A percentile compares a stretch with the other conserved stretches of the same genome.
Conservation (phyloP, 2,113 vertebrate species). For the Vimba vimba region DNA sequence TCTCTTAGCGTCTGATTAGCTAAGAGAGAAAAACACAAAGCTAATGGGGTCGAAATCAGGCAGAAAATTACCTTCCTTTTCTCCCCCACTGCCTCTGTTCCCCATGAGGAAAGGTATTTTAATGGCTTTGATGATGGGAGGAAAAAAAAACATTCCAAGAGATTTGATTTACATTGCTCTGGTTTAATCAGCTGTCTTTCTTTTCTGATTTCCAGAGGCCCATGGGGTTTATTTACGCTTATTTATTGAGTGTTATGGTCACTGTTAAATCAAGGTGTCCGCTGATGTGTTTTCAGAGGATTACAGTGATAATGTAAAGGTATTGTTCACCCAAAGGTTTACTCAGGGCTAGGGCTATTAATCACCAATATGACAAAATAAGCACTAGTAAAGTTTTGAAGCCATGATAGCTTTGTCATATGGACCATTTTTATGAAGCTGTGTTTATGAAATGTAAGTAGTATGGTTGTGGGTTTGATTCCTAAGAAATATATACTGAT, state of each 20-base stretch:
- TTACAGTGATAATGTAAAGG: not conserved
- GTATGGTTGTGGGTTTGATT: not conserved
- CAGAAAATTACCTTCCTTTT: conserved; percentile 54
- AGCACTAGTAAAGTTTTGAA: not conserved
- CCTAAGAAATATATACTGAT: not conserved
- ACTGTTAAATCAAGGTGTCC: not conserved
- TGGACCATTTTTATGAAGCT: not conserved
- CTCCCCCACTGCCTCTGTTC: conserved; percentile 38
- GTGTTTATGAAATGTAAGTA: not conserved
- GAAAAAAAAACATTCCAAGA: not conserved
- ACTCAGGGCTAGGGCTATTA: not conserved
- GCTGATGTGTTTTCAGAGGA: not conserved
- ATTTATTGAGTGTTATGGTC: not conserved
- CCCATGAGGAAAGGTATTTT: conserved; percentile 70
- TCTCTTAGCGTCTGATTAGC: conserved; percentile 37
- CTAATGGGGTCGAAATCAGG: conserved; percentile 53
- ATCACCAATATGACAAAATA: not conserved
- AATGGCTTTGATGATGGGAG: conserved; percentile 59
- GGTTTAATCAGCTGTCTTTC: conserved; percentile 38
- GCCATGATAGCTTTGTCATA: not conserved
- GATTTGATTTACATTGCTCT: conserved; percentile 4
- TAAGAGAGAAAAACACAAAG: conserved; percentile 40
- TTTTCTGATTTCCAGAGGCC: conserved; percentile 12
- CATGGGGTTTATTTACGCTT: not conserved
- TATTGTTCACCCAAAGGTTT: not conserved